These are phyloP conservation scores for Mystacornis crossleyi DNA, from an alignment of 2,113 vertebrate species.

Conservation along the genomic window DNA sequence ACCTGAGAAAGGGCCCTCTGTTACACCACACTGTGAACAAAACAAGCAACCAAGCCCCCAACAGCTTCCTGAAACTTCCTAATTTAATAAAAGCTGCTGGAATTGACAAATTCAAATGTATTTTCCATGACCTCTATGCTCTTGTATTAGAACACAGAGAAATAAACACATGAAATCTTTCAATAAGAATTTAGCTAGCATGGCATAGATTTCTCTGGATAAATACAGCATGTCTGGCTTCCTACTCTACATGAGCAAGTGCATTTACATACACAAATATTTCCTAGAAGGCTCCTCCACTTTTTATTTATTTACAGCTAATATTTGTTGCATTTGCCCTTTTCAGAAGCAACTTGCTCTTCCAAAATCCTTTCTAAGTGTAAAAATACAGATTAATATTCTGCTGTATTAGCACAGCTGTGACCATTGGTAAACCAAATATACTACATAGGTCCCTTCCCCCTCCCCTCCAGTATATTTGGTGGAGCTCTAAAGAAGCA, in stretches of 20 bases:
- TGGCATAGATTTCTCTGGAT: background rate
- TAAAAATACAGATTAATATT: slow-evolving; percentile 31
- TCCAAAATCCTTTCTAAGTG: slow-evolving; percentile 9
- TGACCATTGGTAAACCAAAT: background rate
- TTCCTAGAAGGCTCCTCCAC: slow-evolving; percentile 3
- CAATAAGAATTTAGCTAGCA: background rate
- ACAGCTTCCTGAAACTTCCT: background rate
- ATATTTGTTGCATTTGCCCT: slow-evolving; percentile 25
- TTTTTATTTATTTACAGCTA: slow-evolving; percentile 40
- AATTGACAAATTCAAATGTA: background rate
- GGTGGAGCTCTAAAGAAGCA: background rate
- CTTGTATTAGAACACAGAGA: background rate
- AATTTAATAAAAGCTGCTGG: background rate
- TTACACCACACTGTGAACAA: background rate
- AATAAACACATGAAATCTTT: background rate
- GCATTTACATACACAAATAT: slow-evolving; percentile 28
- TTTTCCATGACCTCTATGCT: background rate
- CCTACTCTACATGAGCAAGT: background rate
- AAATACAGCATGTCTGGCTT: background rate
- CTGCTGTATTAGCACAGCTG: slow-evolving; percentile 22
- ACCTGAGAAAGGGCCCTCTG: background rate
- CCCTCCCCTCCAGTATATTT: background rate
- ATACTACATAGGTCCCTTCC: no score
- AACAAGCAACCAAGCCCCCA: background rate
- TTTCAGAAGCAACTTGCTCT: slow-evolving; percentile 3